Evolutionary conservation across 2,888 invertebrate species (phyloP), one percentile per base, ranked within the genome.

Genomic region (Ornithoptera priamus): DNA sequence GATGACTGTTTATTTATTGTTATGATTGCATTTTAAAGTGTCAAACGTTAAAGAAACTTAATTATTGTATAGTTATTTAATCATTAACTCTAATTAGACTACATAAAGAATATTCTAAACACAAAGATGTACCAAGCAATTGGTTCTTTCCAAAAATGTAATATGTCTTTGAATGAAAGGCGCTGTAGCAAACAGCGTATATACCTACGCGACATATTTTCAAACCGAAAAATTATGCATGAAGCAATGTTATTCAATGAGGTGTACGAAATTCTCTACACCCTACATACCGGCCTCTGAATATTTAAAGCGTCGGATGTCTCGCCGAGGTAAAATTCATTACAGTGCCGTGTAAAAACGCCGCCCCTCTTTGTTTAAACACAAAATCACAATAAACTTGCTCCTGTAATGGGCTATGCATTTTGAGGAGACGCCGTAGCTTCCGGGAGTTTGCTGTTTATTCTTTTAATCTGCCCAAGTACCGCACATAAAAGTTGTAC

Each of bases 231-330:
- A 90, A 90, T 88, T 90, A 91, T 91, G 86, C 89, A 91, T 89
- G 89, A 90, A 84, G 82, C 88, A 83, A 89, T 88, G 89, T 87
- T 88, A 91, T 89, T 92, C 91, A 90, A 91, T 90, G 90, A 90
- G 87, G 89, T 89, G 86, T 79, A 87, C 88, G 73, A 79, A 76
- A 79, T 81, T 78, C 73, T 69, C 76, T 77, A 83, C 84, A 83
- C 84, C 86, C 86, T 79, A 80, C 84, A 80, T 82, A 83, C 82
- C 73, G 71, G 71, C 71, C 80, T 75, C 77, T 90, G 86, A 90
- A 91, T 90, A 86, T 90, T 91, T 90, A 84, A 90, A 82, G 75
- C 74, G 71, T 73, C 75, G 82, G 77, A 85, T 87, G 90, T 88
- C 89, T 88, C 81, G 80, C 78, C 78, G 72, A 73, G 66, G 75